Conservation (phyloP, 2,797 vertebrate genomes). For the Hirundo rustica region DNA sequence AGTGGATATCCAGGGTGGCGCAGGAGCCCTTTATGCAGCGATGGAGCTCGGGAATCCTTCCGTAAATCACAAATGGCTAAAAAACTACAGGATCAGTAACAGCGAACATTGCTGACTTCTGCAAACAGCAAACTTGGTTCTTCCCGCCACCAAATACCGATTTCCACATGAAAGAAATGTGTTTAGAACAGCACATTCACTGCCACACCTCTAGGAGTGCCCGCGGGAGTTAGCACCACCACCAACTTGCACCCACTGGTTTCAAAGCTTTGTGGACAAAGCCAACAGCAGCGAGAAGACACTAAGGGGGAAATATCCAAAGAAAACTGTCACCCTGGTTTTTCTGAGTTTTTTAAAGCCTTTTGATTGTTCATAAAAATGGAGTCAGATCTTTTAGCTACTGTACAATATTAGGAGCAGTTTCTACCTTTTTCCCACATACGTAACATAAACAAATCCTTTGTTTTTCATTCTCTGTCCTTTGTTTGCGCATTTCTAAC, state of each 20-base stretch:
- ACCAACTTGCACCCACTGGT: accelerated
- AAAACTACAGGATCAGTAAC: accelerated
- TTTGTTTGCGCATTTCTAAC: no score
- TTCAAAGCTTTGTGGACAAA: accelerated
- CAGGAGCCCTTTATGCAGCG: not conserved
- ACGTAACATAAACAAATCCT: no score
- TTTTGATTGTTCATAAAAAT: no score
- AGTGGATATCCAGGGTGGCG: not conserved
- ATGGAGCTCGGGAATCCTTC: not conserved
- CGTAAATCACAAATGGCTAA: accelerated
- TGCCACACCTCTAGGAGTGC: not conserved
- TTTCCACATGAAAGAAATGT: accelerated
- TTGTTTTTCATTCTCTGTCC: no score
- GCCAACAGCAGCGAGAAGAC: accelerated
- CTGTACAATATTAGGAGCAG: no score
- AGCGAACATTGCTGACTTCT: accelerated
- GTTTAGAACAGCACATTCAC: accelerated
- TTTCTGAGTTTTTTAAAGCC: no score
- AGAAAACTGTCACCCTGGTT: not conserved
- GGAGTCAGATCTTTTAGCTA: no score
- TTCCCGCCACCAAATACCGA: accelerated
- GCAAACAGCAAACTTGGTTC: not conserved
- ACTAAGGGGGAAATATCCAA: not conserved
- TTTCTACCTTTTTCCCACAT: no score
- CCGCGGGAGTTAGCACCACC: accelerated